Evolutionary conservation across 2,888 invertebrate species (phyloP), one percentile per base, ranked within the genome.

Genomic region (Allacma fusca): DNA sequence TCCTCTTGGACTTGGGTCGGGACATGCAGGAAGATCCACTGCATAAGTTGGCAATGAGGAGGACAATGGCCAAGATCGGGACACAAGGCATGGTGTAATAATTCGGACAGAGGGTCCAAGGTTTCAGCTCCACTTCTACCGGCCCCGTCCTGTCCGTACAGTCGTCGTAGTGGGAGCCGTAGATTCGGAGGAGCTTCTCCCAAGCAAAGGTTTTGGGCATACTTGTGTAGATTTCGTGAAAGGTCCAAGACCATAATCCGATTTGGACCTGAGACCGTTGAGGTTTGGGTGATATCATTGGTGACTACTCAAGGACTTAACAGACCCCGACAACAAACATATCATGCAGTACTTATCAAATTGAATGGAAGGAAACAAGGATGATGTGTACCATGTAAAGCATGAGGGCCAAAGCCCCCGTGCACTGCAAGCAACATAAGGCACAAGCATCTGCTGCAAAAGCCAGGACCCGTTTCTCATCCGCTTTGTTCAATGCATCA

Each of bases 91-190:
- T 62, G 62, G 62, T 62, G 24, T 62, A 62, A 62, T 24, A 9
- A 24, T 62, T 62, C 2, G 62, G 62, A 62, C 62, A 62, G 13
- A 62, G 62, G 12, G 23, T 4, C 62, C 62, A 24, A 12, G 62
- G 26, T 16, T 62, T 62, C 62, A 62, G 2, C 16, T 23, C 62
- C 9, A 62, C 23, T 26, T 62, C 62, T 1, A 24, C 4, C 1
- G 23, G 12, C 62, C 5, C 23, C 2, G 5, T 62, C 4, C 62
- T 2, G 23, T 62, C 62, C 23, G 23, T 16, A 24, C 62, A 62
- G 62, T 62, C 62, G 24, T 62, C 62, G n/a, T 62, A 62, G 23
- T 62, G 62, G 23, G 62, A 21, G 62, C 62, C 62, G 23, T 62
- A 62, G 1, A n/a, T 62, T 16, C 62, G 12, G 2, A 62, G 24